Conservation (phyloP, 1,140 invertebrate species). For the Atta cephalotes region DNA sequence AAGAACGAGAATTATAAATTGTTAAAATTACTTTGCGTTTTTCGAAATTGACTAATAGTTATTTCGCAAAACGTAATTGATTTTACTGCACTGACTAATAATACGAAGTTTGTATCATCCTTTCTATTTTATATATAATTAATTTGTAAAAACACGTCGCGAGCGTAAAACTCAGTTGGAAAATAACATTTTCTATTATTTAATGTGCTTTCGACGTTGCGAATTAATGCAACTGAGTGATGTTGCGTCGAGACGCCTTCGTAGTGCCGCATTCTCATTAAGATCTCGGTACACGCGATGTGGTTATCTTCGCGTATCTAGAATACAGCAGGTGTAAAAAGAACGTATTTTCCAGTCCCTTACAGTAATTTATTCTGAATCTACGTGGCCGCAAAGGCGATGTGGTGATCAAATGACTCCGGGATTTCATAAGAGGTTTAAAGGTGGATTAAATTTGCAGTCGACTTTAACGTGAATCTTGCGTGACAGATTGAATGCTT, state of each 20-base stretch:
- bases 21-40: background rate
- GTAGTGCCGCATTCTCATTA: slow-evolving; percentile 34
- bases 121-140: background rate
- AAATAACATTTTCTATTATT: slow-evolving; percentile 40
- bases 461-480: slow-evolving; percentile 26
- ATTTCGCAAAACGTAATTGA: background rate
- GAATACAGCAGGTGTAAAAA: slow-evolving; percentile 47
- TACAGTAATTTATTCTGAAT: slow-evolving; percentile 58
- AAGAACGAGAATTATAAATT: background rate
- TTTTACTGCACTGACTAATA: background rate
- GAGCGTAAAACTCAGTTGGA: background rate
- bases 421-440: slow-evolving; percentile 39
- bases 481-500: slow-evolving; percentile 30
- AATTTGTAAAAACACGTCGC: background rate
- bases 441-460: slow-evolving; percentile 34
- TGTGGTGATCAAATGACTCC: background rate
- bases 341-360: slow-evolving; percentile 48
- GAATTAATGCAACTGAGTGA: slow-evolving; percentile 14
- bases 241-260: slow-evolving; percentile 11
- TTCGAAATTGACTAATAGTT: background rate
- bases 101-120: background rate
- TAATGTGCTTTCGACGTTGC: slow-evolving; percentile 14
- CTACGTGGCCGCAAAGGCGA: slow-evolving; percentile 16
- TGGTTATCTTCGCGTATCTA: slow-evolving; percentile 30
- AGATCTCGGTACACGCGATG: background rate